Evolutionary conservation across 2,888 invertebrate genomes (phyloP).

Genomic region (Cantharis lateralis): DNA sequence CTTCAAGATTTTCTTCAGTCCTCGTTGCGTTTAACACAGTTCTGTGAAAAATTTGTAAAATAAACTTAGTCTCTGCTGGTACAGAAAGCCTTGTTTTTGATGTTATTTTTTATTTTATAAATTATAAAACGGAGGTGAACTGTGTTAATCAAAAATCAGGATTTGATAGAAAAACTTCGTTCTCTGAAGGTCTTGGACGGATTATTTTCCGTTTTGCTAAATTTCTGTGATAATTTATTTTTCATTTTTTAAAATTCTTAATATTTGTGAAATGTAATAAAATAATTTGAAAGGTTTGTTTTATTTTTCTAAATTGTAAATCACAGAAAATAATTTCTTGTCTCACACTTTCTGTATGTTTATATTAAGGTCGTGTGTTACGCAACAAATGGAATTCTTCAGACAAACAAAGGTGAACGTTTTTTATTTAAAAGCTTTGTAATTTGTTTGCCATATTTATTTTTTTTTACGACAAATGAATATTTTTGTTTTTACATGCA

Average conservation of each 20-base stretch:
- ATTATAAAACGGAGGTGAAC: neutral
- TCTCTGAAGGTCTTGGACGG: neutral
- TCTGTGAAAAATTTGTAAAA: neutral
- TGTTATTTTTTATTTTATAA: neutral
- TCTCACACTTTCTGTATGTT: neutral
- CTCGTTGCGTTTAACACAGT: neutral
- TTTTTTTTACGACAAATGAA: constrained; percentile 12
- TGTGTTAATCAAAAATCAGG: neutral
- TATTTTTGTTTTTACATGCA: constrained; percentile 24
- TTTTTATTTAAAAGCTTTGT: constrained; percentile 11
- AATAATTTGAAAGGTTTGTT: neutral
- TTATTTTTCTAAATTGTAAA: neutral
- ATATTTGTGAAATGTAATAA: neutral
- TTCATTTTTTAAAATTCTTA: neutral
- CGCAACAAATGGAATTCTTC: constrained; percentile 1
- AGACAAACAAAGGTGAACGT: constrained; percentile 18
- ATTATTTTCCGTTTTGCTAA: neutral
- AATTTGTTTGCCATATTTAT: constrained; percentile 33
- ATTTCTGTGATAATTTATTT: neutral
- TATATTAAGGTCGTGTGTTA: neutral
- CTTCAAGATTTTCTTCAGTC: neutral
- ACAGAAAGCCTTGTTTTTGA: neutral
- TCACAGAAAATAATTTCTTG: neutral
- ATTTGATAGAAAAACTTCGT: neutral
- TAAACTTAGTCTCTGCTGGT: neutral